phyloP scores from a whole-genome alignment of 2,113 vertebrate species.

The rabbit (Oryctolagus cuniculus) region mOryCun1.1 NC_091434.1:79172001-79172500 shows the following conservation, averaged over 20 bases:
- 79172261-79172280: conserved; percentile 5
- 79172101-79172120: conserved; percentile 39
- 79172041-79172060: not conserved
- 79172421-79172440: not conserved
- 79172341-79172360: not conserved
- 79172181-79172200: conserved; percentile 9
- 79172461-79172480: not conserved
- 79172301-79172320: not conserved
- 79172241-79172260: not conserved
- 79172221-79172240: not conserved
- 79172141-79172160: not conserved
- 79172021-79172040: conserved; percentile 24
- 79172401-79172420: not conserved
- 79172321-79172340: not conserved
- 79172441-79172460: not conserved
- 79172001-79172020: not conserved
- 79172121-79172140: conserved; percentile 43
- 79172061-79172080: conserved; percentile 30
- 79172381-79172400: conserved; percentile 20
- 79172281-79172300: not conserved
- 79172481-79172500: conserved; percentile 30
- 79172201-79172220: not conserved
- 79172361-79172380: not conserved
- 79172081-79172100: conserved; percentile 31
- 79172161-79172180: conserved; percentile 31